Evolutionary conservation across 2,888 invertebrate species (phyloP).

Genomic region (Drosophila subquinaria): DNA sequence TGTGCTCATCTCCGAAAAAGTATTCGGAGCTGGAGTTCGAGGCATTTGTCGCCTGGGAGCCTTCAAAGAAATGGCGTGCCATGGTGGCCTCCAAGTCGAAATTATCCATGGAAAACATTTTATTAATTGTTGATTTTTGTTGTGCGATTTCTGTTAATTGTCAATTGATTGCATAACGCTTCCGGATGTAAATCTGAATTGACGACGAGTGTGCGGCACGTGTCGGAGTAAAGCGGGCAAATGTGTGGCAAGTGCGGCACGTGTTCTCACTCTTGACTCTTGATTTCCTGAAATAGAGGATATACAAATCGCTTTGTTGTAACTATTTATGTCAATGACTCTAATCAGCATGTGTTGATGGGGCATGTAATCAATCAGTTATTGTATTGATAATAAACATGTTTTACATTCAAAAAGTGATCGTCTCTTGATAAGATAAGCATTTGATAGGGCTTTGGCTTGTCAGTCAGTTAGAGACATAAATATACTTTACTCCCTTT

Average conservation of each 20-base stretch:
- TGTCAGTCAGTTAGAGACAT: neutral
- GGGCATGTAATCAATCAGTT: constrained; percentile 31
- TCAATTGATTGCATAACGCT: constrained; percentile 55
- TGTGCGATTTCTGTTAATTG: constrained; percentile 36
- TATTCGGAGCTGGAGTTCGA: constrained; percentile 89
- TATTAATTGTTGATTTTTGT: constrained; percentile 5
- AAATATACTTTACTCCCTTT: neutral
- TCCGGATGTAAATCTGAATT: constrained; percentile 32
- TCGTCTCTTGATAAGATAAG: constrained; percentile 59
- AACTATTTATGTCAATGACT: constrained; percentile 15
- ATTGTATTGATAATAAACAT: constrained; percentile 64
- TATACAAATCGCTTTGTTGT: constrained; percentile 27
- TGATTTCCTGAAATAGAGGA: constrained; percentile 34
- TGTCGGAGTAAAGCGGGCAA: constrained; percentile 40
- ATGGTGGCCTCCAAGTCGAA: constrained; percentile 89
- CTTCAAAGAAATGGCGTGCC: constrained; percentile 88
- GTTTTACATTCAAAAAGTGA: constrained; percentile 57
- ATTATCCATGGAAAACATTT: constrained; percentile 89
- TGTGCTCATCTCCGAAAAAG: constrained; percentile 87
- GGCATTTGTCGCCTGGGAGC: constrained; percentile 87
- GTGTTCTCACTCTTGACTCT: constrained; percentile 61
- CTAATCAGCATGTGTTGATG: constrained; percentile 34
- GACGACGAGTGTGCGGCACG: constrained; percentile 77
- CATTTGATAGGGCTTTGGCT: neutral
- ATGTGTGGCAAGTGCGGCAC: constrained; percentile 56